Conservation (phyloP, 2,113 vertebrate species). For the Prionailurus viverrinus region DNA sequence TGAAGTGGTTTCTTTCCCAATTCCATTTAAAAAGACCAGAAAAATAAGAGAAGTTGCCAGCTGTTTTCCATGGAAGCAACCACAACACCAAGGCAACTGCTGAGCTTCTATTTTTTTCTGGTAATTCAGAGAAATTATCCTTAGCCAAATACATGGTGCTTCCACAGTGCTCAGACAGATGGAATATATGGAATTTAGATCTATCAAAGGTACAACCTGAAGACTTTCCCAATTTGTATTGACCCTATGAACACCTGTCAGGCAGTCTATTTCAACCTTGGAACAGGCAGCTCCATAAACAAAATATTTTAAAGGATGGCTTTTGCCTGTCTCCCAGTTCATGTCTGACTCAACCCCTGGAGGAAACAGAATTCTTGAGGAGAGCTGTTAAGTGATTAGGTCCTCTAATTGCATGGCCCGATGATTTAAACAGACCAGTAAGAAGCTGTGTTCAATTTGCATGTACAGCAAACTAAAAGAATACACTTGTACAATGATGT, state of each 20-base stretch:
- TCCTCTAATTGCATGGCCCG: neutral
- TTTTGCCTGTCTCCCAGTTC: constrained; percentile 93
- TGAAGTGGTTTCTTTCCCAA: neutral
- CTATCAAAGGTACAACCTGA: neutral
- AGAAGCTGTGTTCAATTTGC: neutral
- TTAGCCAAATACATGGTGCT: neutral
- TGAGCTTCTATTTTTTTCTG: neutral
- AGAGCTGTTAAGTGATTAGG: neutral
- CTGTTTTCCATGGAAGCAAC: neutral
- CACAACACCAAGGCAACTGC: neutral
- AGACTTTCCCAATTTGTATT: neutral
- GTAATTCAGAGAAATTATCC: neutral
- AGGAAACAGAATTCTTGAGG: constrained; percentile 48
- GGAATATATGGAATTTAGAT: neutral
- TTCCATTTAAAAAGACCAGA: neutral
- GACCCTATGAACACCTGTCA: constrained; percentile 95
- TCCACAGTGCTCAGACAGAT: neutral
- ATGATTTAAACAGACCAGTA: neutral
- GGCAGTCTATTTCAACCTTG: constrained; percentile 95
- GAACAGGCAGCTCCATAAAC: constrained; percentile 91
- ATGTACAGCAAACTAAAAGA: neutral
- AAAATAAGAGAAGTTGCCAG: neutral
- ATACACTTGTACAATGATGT: neutral
- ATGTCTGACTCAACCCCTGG: constrained; percentile 91
- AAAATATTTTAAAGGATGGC: constrained; percentile 90